Conservation (phyloP, 2,113 vertebrate genomes). For the Platichthys stellatus region DNA sequence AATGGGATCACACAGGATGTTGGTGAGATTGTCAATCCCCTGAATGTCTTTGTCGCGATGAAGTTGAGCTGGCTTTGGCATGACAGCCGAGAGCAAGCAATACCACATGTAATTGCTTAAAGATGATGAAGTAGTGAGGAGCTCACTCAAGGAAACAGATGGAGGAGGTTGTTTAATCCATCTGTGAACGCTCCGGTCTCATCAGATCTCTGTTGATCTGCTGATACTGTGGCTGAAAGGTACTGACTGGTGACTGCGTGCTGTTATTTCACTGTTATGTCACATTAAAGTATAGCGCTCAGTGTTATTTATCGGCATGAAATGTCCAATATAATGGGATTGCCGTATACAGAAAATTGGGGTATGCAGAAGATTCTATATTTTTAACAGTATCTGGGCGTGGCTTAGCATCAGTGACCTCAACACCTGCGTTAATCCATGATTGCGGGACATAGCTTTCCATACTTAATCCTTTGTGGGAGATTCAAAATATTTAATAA, state of each 20-base stretch:
- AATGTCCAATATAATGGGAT: background rate
- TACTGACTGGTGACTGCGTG: background rate
- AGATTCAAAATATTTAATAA: background rate
- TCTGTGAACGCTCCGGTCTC: conserved; percentile 28
- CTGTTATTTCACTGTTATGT: background rate
- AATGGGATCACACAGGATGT: conserved; percentile 50
- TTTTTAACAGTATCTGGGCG: background rate
- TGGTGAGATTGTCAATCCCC: conserved; percentile 41
- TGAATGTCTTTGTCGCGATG: conserved; percentile 41
- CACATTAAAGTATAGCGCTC: conserved; percentile 1
- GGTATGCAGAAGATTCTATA: background rate
- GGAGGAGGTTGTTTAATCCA: conserved; percentile 54
- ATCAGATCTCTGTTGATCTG: conserved; percentile 14
- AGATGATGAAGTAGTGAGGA: conserved; percentile 52
- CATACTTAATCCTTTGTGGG: background rate
- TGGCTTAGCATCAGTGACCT: background rate
- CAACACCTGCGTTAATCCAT: background rate
- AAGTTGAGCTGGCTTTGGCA: conserved; percentile 51
- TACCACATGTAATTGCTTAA: conserved; percentile 61
- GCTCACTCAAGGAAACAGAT: conserved; percentile 57
- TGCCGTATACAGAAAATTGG: background rate
- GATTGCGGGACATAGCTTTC: background rate
- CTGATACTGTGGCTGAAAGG: background rate
- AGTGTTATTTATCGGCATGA: background rate
- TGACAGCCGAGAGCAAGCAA: conserved; percentile 34